Evolutionary conservation across 2,113 vertebrate genomes (phyloP).

Genomic region (Pelvicachromis taeniatus): DNA sequence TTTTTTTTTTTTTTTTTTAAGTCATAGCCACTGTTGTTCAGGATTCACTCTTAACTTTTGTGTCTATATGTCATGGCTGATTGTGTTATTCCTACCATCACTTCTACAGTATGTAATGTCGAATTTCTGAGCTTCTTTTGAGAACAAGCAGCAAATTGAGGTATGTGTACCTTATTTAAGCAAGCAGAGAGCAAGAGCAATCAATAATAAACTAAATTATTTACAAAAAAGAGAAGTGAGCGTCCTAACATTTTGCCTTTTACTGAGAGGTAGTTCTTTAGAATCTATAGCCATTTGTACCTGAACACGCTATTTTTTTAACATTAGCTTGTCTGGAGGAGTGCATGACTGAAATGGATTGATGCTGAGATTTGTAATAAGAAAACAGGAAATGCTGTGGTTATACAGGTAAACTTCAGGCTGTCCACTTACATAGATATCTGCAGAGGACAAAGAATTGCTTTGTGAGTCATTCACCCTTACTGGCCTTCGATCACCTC

Average conservation of each 20-base stretch:
- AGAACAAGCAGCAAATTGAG: not conserved
- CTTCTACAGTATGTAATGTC: not conserved
- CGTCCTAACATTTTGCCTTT: accelerated
- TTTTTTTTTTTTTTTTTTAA: not conserved
- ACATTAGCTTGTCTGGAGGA: not conserved
- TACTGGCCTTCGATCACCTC: not conserved
- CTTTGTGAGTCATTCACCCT: not conserved
- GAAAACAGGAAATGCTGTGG: not conserved
- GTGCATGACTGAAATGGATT: accelerated
- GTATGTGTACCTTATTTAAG: not conserved
- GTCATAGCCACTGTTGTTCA: not conserved
- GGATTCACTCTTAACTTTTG: not conserved
- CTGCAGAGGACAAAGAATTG: not conserved
- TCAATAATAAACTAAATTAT: not conserved
- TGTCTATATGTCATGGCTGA: not conserved
- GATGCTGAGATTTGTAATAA: not conserved
- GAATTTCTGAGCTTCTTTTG: not conserved
- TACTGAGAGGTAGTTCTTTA: not conserved
- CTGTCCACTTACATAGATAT: not conserved
- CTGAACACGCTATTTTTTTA: not conserved
- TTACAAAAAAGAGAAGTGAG: not conserved
- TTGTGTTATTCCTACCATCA: not conserved
- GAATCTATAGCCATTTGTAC: not conserved
- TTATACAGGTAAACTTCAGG: not conserved
- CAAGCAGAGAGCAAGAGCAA: not conserved